Base-by-base conservation (phyloP, 1,140 invertebrate species). In the Wasmannia auropunctata region DNA sequence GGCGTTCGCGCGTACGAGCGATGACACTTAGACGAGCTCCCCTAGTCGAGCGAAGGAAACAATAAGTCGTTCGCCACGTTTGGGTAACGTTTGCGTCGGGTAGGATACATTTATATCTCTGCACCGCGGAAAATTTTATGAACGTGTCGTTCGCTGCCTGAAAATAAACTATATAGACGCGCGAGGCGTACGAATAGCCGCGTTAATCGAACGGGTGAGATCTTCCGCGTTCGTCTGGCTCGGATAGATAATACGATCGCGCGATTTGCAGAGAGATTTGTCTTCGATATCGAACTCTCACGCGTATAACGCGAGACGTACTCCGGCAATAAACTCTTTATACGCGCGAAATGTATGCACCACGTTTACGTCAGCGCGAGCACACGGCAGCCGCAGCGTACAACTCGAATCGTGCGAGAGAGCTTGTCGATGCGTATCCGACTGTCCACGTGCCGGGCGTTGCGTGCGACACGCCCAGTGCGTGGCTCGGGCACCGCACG, bases 381-480 rank as follows among this genome's bases (percentile, higher is more conserved):
- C 72, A 88, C 74, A n/a, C n/a, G n/a, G n/a, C n/a, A 76, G 16
- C 63, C 40, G 60, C 46, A 49, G 65, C 74, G 22, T 58, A 60
- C 80, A 72, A 84, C 83, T 88, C 87, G n/a, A n/a, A n/a, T n/a
- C n/a, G 77, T 62, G 83, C 67, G 77, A 74, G 83, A 81, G 83
- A 62, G 85, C 34, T 67, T 75, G 86, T 83, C 88, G 88, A 90
- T 90, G 89, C 90, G 84, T 92, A 91, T 90, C 88, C 91, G 86
- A 84, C 69, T 89, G 90, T 92, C 92, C 92, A 92, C 92, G 92
- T 92, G 91, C 92, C 91, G 77, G 69, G 87, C 81, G 89, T 92
- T 92, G 86, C 90, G 87, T 87, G 91, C 79, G 88, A 90, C 91
- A 92, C 91, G 91, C 91, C 91, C 91, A 92, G 91, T 92, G 91